Evolutionary conservation across 1,140 invertebrate species (phyloP).

Genomic region (Aethina tumida): DNA sequence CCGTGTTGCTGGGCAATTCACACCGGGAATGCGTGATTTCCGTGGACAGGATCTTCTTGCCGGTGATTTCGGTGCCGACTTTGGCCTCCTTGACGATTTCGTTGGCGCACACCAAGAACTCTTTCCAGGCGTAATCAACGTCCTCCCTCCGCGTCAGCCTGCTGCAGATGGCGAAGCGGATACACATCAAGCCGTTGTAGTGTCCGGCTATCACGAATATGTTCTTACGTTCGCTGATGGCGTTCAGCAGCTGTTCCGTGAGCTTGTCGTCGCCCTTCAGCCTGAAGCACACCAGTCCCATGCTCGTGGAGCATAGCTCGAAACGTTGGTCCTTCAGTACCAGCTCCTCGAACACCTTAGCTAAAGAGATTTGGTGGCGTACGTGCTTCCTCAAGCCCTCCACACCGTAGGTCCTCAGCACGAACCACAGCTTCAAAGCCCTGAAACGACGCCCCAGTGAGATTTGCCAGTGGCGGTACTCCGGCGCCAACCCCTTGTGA

Average conservation of each 20-base stretch:
- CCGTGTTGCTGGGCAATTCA: slow-evolving; percentile 19
- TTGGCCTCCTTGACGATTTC: slow-evolving; percentile 25
- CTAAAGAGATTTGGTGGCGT: slow-evolving; percentile 63
- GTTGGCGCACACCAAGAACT: slow-evolving; percentile 52
- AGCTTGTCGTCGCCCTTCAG: slow-evolving; percentile 64
- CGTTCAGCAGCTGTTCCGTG: slow-evolving; percentile 65
- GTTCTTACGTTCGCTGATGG: slow-evolving; percentile 64
- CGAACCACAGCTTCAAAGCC: slow-evolving; percentile 92
- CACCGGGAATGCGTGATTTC: slow-evolving; percentile 13
- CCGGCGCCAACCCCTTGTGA: slow-evolving; percentile 61
- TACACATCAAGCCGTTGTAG: slow-evolving; percentile 55
- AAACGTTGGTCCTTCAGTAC: slow-evolving; percentile 65
- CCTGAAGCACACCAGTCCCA: slow-evolving; percentile 85
- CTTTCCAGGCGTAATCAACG: slow-evolving; percentile 72
- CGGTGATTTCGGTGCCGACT: slow-evolving; percentile 1
- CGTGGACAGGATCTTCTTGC: slow-evolving; percentile 9
- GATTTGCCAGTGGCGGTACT: slow-evolving; percentile 94
- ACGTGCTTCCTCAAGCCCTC: slow-evolving; percentile 73
- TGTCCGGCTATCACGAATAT: slow-evolving; percentile 78
- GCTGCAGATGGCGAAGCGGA: slow-evolving; percentile 78
- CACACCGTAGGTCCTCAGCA: slow-evolving; percentile 73
- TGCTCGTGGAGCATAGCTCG: slow-evolving; percentile 43
- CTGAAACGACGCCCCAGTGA: slow-evolving; percentile 84
- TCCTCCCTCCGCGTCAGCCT: slow-evolving; percentile 57
- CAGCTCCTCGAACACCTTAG: slow-evolving; percentile 65